These are phyloP conservation scores for Teleogryllus occipitalis DNA, from an alignment of 1,140 invertebrate species.

Conservation along the genomic window DNA sequence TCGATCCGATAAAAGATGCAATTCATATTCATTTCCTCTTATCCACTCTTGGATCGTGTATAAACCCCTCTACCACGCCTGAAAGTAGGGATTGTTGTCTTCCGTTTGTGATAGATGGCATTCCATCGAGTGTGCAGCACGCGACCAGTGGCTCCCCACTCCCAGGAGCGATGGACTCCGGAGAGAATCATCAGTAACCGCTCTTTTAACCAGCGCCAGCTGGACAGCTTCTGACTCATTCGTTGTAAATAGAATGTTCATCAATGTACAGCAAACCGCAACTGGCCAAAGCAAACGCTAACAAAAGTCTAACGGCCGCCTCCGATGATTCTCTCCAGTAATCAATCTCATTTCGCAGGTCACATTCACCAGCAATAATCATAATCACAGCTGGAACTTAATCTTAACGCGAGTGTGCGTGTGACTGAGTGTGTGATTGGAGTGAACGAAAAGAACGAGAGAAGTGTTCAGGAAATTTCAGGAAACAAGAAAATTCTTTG, in stretches of 20 bases:
- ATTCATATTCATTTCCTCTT: too few species aligned
- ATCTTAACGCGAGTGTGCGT: not conserved
- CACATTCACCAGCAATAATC: not conserved
- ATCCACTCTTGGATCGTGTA: too few species aligned
- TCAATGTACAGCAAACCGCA: not conserved
- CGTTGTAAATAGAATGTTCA: not conserved
- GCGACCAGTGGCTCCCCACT: not conserved
- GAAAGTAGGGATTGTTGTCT: too few species aligned
- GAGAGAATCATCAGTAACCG: conserved; percentile 1
- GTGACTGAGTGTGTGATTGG: not conserved
- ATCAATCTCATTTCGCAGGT: not conserved
- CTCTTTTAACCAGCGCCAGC: not conserved
- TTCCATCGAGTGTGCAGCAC: too few species aligned
- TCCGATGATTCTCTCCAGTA: not conserved
- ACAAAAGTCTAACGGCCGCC: not conserved
- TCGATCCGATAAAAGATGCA: too few species aligned
- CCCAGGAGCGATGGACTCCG: not conserved
- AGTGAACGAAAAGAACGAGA: not conserved
- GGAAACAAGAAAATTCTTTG: not conserved
- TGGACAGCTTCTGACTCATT: not conserved
- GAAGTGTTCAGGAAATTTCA: not conserved
- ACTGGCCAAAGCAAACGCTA: not conserved
- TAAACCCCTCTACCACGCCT: too few species aligned
- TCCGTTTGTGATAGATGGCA: too few species aligned
- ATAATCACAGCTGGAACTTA: not conserved